Evolutionary conservation across 2,113 vertebrate species (phyloP).

Genomic region (Serilophus lunatus): DNA sequence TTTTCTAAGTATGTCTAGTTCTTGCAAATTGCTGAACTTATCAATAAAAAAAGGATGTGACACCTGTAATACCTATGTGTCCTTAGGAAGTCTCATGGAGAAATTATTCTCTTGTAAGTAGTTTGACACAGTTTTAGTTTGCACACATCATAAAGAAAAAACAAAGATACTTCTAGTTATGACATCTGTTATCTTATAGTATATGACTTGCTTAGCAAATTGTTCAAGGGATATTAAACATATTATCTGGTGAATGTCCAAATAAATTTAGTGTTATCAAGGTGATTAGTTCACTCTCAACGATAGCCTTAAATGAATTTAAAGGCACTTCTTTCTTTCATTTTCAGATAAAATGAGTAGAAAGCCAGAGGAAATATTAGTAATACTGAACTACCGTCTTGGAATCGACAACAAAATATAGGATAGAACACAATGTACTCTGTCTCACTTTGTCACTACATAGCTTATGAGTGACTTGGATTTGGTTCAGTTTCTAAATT

Average conservation of each 20-base stretch:
- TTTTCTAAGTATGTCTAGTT: not conserved
- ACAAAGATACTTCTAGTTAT: not conserved
- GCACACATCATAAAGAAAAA: conserved; percentile 32
- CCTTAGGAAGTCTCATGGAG: not conserved
- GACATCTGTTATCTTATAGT: not conserved
- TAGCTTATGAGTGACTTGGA: not conserved
- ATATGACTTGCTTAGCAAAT: conserved; percentile 17
- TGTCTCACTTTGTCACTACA: not conserved
- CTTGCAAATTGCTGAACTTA: not conserved
- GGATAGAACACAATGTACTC: not conserved
- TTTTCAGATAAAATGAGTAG: not conserved
- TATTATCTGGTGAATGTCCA: not conserved
- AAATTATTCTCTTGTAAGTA: not conserved
- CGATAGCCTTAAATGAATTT: not conserved
- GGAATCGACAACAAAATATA: not conserved
- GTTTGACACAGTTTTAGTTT: conserved; percentile 35
- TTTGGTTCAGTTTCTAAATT: not conserved
- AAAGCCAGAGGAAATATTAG: not conserved
- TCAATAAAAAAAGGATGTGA: not conserved
- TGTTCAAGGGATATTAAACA: conserved; percentile 40
- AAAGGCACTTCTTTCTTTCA: not conserved
- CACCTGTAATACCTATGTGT: not conserved
- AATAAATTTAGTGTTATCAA: conserved; percentile 36
- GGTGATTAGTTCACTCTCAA: conserved; percentile 2
- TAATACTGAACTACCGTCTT: not conserved